Conservation (phyloP, 2,797 vertebrate genomes). For the Orestias chungarensis region DNA sequence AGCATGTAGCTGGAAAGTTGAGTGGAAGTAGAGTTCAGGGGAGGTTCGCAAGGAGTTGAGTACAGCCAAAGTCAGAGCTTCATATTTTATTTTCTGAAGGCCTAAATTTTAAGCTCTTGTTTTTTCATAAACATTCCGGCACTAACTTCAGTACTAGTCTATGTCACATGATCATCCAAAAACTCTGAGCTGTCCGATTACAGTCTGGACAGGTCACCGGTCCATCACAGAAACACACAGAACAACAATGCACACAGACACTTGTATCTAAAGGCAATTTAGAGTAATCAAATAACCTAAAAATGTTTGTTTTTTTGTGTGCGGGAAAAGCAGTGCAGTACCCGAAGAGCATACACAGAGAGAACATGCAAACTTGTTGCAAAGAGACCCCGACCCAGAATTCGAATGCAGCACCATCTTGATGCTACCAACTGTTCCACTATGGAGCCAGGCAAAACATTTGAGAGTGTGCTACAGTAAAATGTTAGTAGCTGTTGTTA, state of each 20-base stretch:
- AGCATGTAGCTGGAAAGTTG: neutral
- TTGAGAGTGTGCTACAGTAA: too few relatives aligned
- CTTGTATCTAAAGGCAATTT: neutral
- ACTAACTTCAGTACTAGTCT: neutral
- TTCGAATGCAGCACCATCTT: neutral
- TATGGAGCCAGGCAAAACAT: too few relatives aligned
- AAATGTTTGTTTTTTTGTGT: neutral
- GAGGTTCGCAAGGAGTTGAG: neutral
- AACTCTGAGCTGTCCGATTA: neutral
- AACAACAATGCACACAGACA: neutral
- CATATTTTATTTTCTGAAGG: neutral
- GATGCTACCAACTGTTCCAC: neutral
- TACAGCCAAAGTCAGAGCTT: neutral
- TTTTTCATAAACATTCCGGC: neutral
- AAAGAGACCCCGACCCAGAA: neutral
- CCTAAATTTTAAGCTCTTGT: neutral
- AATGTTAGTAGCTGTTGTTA: neutral
- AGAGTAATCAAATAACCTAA: neutral
- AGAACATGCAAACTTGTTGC: neutral
- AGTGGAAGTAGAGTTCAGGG: neutral
- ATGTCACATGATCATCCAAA: neutral
- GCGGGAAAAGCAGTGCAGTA: neutral
- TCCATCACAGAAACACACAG: too few relatives aligned
- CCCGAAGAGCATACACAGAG: neutral
- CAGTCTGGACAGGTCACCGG: neutral